Percentiles rank a stretch among this genome's conserved stretches.
These are phyloP conservation scores for Maniola hyperantus DNA, from an alignment of 2,888 invertebrate species.

Conservation along the genomic window DNA sequence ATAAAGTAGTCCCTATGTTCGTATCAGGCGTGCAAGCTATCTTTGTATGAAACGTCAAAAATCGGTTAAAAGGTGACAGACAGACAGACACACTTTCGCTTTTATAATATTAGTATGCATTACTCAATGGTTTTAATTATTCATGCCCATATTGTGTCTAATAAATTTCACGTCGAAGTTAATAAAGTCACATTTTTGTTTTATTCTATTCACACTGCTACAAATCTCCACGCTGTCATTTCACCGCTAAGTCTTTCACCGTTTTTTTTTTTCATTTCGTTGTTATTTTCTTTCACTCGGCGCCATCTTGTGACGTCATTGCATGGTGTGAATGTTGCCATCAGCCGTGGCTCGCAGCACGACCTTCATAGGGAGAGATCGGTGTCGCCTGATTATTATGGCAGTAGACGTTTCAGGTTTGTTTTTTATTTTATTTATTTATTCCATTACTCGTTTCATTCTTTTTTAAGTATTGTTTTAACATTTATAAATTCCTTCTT, in stretches of 20 bases:
- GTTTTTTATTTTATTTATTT: conserved; percentile 50
- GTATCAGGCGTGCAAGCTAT: too few species aligned
- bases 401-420: conserved; percentile 90
- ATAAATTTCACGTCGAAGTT: background rate
- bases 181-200: background rate
- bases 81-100: too few species aligned
- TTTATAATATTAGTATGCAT: too few species aligned
- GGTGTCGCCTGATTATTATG: conserved; percentile 88
- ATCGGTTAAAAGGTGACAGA: too few species aligned
- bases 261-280: conserved; percentile 49
- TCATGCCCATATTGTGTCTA: background rate
- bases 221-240: conserved; percentile 10
- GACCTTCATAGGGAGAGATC: conserved; percentile 86
- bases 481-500: background rate
- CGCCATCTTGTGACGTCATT: conserved; percentile 74
- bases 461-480: background rate
- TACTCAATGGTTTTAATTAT: background rate
- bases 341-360: conserved; percentile 89
- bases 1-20: too few species aligned
- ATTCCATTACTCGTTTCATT: conserved; percentile 19
- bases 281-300: conserved; percentile 42
- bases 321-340: conserved; percentile 65
- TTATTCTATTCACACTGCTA: conserved; percentile 19
- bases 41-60: too few species aligned
- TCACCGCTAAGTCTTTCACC: conserved; percentile 39